Conservation (phyloP, 2,888 invertebrate species). For the Athetis lepigone region DNA sequence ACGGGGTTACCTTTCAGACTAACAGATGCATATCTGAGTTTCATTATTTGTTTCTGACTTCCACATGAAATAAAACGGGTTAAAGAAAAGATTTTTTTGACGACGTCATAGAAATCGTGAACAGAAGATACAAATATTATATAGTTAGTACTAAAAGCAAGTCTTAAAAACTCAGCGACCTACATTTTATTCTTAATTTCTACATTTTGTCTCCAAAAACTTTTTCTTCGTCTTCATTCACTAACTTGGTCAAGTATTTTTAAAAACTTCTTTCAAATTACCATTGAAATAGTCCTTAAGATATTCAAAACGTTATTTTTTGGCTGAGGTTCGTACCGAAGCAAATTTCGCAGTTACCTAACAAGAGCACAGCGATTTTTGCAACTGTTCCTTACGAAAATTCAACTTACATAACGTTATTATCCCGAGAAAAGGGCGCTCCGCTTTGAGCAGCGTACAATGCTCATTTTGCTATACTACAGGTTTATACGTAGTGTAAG, state of each 20-base stretch:
- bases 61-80: too few species aligned
- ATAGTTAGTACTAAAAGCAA: too few species aligned
- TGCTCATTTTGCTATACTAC: conserved; percentile 70
- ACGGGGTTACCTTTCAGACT: too few species aligned
- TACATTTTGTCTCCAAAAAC: conserved; percentile 7
- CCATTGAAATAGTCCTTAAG: conserved; percentile 40
- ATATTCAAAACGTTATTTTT: conserved; percentile 49
- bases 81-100: too few species aligned
- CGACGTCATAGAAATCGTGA: too few species aligned
- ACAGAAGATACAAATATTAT: too few species aligned
- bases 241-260: conserved; percentile 27
- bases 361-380: conserved; percentile 73
- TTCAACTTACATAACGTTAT: conserved; percentile 80
- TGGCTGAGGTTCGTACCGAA: conserved; percentile 41
- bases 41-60: too few species aligned
- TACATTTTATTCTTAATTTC: conserved; percentile 6
- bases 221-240: conserved; percentile 16
- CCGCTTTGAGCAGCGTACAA: conserved; percentile 78
- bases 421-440: conserved; percentile 73
- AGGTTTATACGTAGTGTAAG: conserved; percentile 70
- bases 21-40: too few species aligned
- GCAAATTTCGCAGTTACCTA: conserved; percentile 56
- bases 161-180: too few species aligned
- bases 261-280: conserved; percentile 40
- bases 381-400: conserved; percentile 77